Percentiles rank a stretch among this genome's conserved stretches.
Evolutionary conservation across 2,113 vertebrate species (phyloP).

Genomic region (Microcebus murinus): DNA sequence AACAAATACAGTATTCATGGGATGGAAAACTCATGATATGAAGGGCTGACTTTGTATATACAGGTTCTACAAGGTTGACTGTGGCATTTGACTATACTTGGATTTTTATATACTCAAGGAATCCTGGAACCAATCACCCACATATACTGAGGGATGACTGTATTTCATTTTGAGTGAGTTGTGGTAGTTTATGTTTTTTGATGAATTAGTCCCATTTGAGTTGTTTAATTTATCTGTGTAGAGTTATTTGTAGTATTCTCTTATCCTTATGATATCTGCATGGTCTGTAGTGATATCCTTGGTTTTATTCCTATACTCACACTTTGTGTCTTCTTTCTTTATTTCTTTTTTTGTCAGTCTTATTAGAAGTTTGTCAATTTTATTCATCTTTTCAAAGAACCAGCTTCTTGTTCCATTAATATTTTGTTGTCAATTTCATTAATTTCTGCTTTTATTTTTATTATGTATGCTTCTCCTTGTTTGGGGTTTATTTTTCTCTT

Average conservation of each 20-base stretch:
- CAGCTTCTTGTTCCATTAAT: not conserved
- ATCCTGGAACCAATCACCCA: not conserved
- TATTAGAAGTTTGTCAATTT: not conserved
- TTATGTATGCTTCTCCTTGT: not conserved
- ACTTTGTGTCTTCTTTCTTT: not conserved
- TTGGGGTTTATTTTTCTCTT: not conserved
- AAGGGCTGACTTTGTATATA: not conserved
- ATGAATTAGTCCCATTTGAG: not conserved
- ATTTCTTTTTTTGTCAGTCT: not conserved
- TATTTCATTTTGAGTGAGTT: not conserved
- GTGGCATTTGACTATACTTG: not conserved
- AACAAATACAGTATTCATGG: not conserved
- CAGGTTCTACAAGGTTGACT: not conserved
- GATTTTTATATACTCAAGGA: not conserved
- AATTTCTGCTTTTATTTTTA: not conserved
- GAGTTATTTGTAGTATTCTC: not conserved
- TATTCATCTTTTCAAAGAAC: not conserved
- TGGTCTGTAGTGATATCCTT: not conserved
- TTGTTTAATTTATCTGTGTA: not conserved
- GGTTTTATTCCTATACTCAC: not conserved
- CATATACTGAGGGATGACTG: not conserved
- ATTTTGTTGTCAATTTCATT: not conserved
- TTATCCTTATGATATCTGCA: not conserved
- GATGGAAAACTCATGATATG: not conserved
- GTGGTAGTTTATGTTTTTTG: not conserved